These are phyloP conservation scores for Argyra leucocephala DNA, from an alignment of 2,888 invertebrate genomes.

Conservation along the genomic window DNA sequence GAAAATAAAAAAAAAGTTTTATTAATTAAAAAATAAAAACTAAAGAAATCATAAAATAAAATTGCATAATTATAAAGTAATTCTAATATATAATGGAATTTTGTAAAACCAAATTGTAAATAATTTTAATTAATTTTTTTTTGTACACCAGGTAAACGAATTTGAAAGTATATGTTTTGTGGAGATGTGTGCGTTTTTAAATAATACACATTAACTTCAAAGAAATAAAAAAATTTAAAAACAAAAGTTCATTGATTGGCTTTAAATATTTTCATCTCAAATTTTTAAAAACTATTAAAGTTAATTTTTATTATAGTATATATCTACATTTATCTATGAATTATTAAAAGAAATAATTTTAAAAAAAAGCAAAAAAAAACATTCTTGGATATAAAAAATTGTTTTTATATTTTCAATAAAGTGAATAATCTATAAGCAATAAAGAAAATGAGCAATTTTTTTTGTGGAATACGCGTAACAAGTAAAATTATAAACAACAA, in stretches of 20 bases:
- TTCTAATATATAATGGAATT: too few species aligned
- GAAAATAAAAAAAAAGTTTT: too few species aligned
- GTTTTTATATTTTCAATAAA: too few species aligned
- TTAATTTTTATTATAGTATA: too few species aligned
- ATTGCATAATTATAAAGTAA: background rate
- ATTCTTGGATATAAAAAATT: too few species aligned
- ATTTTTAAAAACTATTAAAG: too few species aligned
- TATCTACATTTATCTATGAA: too few species aligned
- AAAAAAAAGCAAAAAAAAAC: too few species aligned
- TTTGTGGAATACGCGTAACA: background rate
- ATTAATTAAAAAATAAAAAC: background rate
- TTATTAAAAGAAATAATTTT: too few species aligned
- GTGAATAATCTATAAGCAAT: too few species aligned
- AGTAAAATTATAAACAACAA: slow-evolving; percentile 8
- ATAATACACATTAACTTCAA: background rate
- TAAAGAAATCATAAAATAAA: background rate
- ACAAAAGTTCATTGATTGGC: slow-evolving; percentile 1
- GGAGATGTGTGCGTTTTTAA: background rate
- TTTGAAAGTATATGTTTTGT: background rate
- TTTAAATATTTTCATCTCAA: background rate
- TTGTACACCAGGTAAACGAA: background rate
- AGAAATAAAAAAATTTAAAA: slow-evolving; percentile 7
- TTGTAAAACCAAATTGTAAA: background rate
- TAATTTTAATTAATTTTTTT: background rate
- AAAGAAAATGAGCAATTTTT: too few species aligned